Percentiles rank a stretch among this genome's conserved stretches.
Conservation (phyloP, 1,140 invertebrate species). For the Grapholita molesta region DNA sequence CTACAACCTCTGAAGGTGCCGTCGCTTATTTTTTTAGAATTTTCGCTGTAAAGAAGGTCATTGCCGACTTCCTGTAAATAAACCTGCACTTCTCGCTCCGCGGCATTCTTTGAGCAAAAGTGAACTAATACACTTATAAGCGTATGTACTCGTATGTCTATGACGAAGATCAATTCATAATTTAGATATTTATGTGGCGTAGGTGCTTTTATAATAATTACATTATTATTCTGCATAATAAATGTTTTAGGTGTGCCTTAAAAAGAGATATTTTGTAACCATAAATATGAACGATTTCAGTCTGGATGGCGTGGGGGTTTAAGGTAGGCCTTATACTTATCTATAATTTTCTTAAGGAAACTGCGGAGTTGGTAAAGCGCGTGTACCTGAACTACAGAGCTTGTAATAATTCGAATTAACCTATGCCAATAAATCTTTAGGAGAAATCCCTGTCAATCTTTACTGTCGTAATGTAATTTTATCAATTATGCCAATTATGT, state of each 20-base stretch:
- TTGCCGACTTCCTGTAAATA: neutral
- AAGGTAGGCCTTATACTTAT: too few relatives aligned
- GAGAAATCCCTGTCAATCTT: neutral
- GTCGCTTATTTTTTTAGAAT: neutral
- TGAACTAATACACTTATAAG: too few relatives aligned
- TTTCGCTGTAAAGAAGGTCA: neutral
- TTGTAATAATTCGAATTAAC: neutral
- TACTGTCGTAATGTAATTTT: neutral
- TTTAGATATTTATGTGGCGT: neutral
- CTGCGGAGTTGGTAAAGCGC: neutral
- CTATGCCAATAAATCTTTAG: neutral
- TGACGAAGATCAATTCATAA: neutral
- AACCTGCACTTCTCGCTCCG: neutral
- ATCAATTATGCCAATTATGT: neutral
- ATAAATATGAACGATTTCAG: neutral
- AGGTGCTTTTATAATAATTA: neutral
- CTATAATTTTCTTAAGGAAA: neutral
- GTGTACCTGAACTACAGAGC: constrained; percentile 12
- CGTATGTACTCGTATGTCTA: neutral
- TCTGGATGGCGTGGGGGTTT: neutral
- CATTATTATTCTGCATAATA: constrained; percentile 6
- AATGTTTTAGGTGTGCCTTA: constrained; percentile 12
- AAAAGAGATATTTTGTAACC: constrained; percentile 6
- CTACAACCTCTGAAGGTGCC: neutral
- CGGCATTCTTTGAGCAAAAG: neutral